Percentiles rank a stretch among this genome's conserved stretches.
phyloP scores from a whole-genome alignment of 2,888 invertebrate species.

The Phasia obesa region DNA sequence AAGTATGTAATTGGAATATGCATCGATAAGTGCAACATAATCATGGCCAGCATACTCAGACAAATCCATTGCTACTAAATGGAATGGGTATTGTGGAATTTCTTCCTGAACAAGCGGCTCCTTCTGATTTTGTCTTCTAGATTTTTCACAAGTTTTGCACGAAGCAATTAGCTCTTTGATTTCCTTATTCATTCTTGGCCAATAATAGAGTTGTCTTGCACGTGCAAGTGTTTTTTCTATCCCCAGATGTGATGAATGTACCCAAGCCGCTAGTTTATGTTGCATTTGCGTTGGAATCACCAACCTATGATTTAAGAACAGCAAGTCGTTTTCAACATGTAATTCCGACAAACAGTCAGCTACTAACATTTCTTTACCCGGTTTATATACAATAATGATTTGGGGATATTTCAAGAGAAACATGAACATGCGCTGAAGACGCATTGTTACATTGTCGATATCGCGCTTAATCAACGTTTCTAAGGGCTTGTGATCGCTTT shows the following conservation, averaged over 20 bases:
- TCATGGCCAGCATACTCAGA: no score
- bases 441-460: conserved; percentile 2
- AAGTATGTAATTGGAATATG: no score
- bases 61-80: no score
- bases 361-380: no score
- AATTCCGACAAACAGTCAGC: not conserved
- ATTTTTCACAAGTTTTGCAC: conserved; percentile 63
- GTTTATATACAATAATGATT: not conserved
- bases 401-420: not conserved
- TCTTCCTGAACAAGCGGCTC: no score
- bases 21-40: no score
- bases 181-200: conserved; percentile 48
- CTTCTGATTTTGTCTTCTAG: not conserved
- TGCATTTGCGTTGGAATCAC: conserved; percentile 46
- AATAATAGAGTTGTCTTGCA: no score
- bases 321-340: conserved; percentile 55
- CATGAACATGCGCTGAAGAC: conserved; percentile 4
- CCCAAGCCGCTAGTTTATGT: not conserved
- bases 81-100: no score
- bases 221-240: no score
- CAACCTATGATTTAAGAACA: conserved; percentile 49
- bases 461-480: not conserved
- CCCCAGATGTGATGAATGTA: no score
- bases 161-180: conserved; percentile 39
- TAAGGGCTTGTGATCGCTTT: not conserved